Base-by-base conservation (phyloP, 2,888 invertebrate species). In the Nephrotoma flavescens region DNA sequence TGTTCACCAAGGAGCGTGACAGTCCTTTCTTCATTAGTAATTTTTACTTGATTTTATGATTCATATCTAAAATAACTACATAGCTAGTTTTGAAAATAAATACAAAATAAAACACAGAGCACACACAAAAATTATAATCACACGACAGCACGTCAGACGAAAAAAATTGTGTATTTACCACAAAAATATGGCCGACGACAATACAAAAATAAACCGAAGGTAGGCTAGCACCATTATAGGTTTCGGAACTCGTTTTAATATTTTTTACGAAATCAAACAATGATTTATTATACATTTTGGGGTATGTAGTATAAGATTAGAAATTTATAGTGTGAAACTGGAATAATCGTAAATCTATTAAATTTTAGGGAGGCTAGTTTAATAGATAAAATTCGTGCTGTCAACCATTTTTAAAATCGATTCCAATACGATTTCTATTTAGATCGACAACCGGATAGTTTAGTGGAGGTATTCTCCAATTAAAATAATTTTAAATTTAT, bases 71-170 rank as follows among this genome's bases (percentile, higher is more conserved):
- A 31, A 31, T 31, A 31, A 31, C 31, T 31, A 31, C 31, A 1
- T 31, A 31, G 31, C 31, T 52, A 71, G 19, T 71, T 71, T 31
- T 31, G 19, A 31, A 31, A 71, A 31, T 31, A 31, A 71, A 71
- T 71, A 71, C 19, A 71, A 71, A 31, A 19, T 31, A 31, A 31
- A 71, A 71, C 19, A 71, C 71, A 71, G 71, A 71, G 71, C 71
- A 71, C 71, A 71, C 42, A 85, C 19, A 85, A 44, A 85, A 85
- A 85, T 44, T 31, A 85, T 85, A 85, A 85, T 85, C 85, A 85
- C 85, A 85, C 85, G 85, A 85, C 85, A 85, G 85, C 85, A 85
- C 85, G 85, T 85, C 44, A 85, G 85, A 85, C 44, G 44, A 85
- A 85, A 42, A 85, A 85, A 11, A 44, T 15, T 85, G 19, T 19